These are phyloP conservation scores for Podotricha telesiphe DNA, from an alignment of 2,888 invertebrate species.

Conservation along the genomic window DNA sequence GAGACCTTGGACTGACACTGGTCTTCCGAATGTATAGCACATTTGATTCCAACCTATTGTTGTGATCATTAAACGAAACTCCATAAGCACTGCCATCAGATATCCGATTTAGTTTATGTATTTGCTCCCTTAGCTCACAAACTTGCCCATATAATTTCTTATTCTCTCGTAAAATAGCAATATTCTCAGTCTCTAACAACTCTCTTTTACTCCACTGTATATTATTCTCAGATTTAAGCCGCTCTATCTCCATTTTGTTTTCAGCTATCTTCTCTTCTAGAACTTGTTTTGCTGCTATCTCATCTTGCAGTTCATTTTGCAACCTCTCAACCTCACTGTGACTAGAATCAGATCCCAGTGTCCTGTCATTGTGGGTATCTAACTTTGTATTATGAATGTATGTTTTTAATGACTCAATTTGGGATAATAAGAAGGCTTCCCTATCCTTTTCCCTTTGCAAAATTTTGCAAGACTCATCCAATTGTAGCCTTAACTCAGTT, in stretches of 20 bases:
- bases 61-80: constrained; percentile 52
- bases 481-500: constrained; percentile 64
- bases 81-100: constrained; percentile 72
- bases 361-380: constrained; percentile 71
- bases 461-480: constrained; percentile 72
- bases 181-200: constrained; percentile 94
- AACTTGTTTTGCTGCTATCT: constrained; percentile 76
- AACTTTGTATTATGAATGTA: constrained; percentile 72
- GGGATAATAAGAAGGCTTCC: constrained; percentile 68
- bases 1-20: constrained; percentile 72
- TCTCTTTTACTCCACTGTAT: constrained; percentile 97
- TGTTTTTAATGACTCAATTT: constrained; percentile 69
- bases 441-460: constrained; percentile 75
- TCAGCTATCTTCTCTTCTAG: constrained; percentile 75
- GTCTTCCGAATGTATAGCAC: constrained; percentile 71
- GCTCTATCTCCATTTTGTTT: constrained; percentile 87
- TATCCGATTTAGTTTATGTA: constrained; percentile 76
- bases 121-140: constrained; percentile 75
- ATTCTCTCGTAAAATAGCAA: constrained; percentile 93
- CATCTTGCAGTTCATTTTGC: constrained; percentile 77
- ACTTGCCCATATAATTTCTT: constrained; percentile 88
- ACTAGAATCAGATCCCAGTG: constrained; percentile 75
- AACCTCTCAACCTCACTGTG: constrained; percentile 76
- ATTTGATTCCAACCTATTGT: constrained; percentile 65
- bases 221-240: constrained; percentile 95